Base-by-base conservation (phyloP, 2,113 vertebrate species). In the Scartelaos histophorus region DNA sequence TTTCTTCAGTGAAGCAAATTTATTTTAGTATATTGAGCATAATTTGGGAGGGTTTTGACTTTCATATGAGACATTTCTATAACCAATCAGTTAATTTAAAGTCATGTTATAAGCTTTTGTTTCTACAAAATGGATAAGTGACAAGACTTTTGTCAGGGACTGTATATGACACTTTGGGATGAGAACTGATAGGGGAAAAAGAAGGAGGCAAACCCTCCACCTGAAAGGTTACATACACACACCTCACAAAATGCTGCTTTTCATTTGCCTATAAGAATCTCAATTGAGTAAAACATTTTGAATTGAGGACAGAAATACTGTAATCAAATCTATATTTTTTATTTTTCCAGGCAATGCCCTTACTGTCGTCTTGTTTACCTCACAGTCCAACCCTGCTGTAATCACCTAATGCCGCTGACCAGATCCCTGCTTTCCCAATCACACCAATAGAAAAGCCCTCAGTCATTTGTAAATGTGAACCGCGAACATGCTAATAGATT, bases 401-500 rank as follows among this genome's bases (percentile, higher is more conserved):
- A 64, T 64, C 34, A 64, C 61, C 61, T 64, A 64, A 64, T 64
- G 61, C 61, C 34, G 43, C 34, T 15, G 58, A 34, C 58, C 57
- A 19, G 60, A 62, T 35, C 29, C 60, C 60, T 19, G 60, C 60
- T 62, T 17, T 34, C 35, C 60, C 56, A 58, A 25, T 64, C 34
- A n/a, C 61, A 64, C 61, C 61, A 21, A 64, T 38, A 34, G 16
- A 43, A n/a, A 10, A 43, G 61, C 61, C n/a, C 34, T n/a, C 34
- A 64, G 61, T 64, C n/a, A 64, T 64, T 64, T 64, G 61, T 64
- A 64, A 64, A 64, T 64, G 61, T 64, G 29, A 12, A 16, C 9
- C 61, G 10, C 17, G 61, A 64, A 64, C 61, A 64, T 64, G 61
- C 61, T 38, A 64, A 64, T 64, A 64, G 61, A 64, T 64, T 64